Base-by-base conservation (phyloP, 2,797 vertebrate genomes). In the Premnoplex brunnescens region DNA sequence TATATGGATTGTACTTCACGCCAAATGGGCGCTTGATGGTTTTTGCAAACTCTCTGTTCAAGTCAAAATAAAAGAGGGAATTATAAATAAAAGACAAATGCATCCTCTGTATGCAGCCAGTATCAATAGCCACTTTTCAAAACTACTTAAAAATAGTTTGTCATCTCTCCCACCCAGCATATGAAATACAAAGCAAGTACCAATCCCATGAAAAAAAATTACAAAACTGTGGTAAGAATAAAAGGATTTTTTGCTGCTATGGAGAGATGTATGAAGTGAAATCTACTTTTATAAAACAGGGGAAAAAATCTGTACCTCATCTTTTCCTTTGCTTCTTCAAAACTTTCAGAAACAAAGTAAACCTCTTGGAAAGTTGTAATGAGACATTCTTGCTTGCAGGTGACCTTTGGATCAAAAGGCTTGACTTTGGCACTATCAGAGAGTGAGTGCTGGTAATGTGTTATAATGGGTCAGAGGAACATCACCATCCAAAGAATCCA, bases 341-440 rank as follows among this genome's bases (percentile, higher is more conserved):
- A 99, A 96, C 99, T 99, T 97, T 99, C 98, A 68, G 99, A 99
- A 94, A 99, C 98, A 97, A 99, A 99, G 94, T 99, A 99, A 84
- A 99, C 98, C 67, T 99, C 99, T 96, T 99, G 99, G 97, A 99
- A 99, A 49, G 98, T 99, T 93, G 99, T 99, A 95, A 99, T 99
- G 97, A 99, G 98, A 97, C 99, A 99, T 97, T 99, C 99, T 96
- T 99, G 98, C 91, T 99, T 99, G 97, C 98, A 99, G 93, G 99
- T 99, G 72, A 98, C 97, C 96, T 98, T 98, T 68, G 99, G 99
- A 91, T 99, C 99, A 94, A 99, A 99, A 84, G 98, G 98, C 98
- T 98, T 99, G 92, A 99, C 98, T 95, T 98, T 99, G 97, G 98
- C 98, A 39, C 98, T 98, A 71, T 98, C 99, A 78, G 99, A 99